Percentiles rank a stretch among this genome's conserved stretches.
Conservation (phyloP, 2,888 invertebrate genomes). For the Metopia argyrocephala region DNA sequence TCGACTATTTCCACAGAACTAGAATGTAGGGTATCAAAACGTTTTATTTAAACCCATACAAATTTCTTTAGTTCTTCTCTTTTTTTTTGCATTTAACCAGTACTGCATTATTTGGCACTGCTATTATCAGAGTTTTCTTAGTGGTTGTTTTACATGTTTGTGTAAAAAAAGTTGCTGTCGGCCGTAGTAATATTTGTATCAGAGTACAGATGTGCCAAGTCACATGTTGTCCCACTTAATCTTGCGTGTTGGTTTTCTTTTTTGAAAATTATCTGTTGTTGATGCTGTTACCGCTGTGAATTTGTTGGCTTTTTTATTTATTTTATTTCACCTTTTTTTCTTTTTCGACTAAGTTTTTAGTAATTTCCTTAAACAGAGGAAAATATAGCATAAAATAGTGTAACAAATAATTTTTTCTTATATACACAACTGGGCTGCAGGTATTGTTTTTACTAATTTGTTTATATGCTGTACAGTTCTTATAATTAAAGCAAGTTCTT, state of each 20-base stretch:
- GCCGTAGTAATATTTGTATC: constrained; percentile 43
- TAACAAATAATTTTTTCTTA: too few species aligned
- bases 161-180: constrained; percentile 42
- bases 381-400: too few species aligned
- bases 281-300: background rate
- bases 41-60: too few species aligned
- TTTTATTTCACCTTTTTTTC: background rate
- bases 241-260: constrained; percentile 45
- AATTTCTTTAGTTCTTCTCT: constrained; percentile 16
- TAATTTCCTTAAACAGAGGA: background rate
- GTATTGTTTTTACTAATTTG: too few species aligned
- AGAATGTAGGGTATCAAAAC: too few species aligned
- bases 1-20: too few species aligned
- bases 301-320: background rate
- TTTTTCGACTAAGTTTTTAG: too few species aligned
- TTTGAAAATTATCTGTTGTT: background rate
- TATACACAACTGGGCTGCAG: too few species aligned
- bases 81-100: constrained; percentile 47
- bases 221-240: constrained; percentile 60
- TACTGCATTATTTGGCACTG: constrained; percentile 23
- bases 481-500: too few species aligned
- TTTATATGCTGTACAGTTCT: too few species aligned
- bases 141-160: constrained; percentile 14
- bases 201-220: constrained; percentile 64
- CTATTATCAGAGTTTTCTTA: background rate